Percentiles rank a stretch among this genome's conserved stretches.
Evolutionary conservation across 2,888 invertebrate genomes (phyloP).

Genomic region (Catocala fraxini): DNA sequence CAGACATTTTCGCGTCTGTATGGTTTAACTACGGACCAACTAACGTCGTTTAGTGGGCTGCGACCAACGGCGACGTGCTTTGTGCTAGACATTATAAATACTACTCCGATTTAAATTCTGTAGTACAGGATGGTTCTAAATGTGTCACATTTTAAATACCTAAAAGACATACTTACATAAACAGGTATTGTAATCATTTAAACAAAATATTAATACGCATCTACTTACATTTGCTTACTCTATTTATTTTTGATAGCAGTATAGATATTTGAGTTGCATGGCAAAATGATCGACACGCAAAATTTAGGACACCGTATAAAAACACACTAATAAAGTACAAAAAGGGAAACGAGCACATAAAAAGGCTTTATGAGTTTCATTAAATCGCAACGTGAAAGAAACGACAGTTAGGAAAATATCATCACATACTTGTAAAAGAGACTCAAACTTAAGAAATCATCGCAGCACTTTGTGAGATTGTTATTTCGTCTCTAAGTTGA

Average conservation of each 20-base stretch:
- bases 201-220: too few relatives aligned
- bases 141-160: too few relatives aligned
- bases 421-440: slow-evolving; percentile 9
- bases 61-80: slow-evolving; percentile 2
- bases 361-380: slow-evolving; percentile 3
- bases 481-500: slow-evolving; percentile 33
- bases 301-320: slow-evolving; percentile 36
- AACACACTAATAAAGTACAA: slow-evolving; percentile 28
- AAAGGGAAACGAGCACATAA: slow-evolving; percentile 26
- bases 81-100: slow-evolving; percentile 24
- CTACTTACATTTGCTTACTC: too few relatives aligned
- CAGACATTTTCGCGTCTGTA: slow-evolving; percentile 41
- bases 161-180: too few relatives aligned
- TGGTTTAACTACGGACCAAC: slow-evolving; percentile 7
- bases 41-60: slow-evolving; percentile 20
- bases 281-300: slow-evolving; percentile 20
- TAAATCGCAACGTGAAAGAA: slow-evolving; percentile 7
- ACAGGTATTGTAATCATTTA: too few relatives aligned
- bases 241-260: too few relatives aligned
- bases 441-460: slow-evolving; percentile 32
- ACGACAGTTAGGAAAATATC: not conserved
- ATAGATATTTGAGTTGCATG: slow-evolving; percentile 5
- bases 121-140: slow-evolving; percentile 39
- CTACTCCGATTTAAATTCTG: slow-evolving; percentile 9
- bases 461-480: slow-evolving; percentile 57